phyloP scores from a whole-genome alignment of 2,888 invertebrate genomes.

The Agrotis ipsilon region DNA sequence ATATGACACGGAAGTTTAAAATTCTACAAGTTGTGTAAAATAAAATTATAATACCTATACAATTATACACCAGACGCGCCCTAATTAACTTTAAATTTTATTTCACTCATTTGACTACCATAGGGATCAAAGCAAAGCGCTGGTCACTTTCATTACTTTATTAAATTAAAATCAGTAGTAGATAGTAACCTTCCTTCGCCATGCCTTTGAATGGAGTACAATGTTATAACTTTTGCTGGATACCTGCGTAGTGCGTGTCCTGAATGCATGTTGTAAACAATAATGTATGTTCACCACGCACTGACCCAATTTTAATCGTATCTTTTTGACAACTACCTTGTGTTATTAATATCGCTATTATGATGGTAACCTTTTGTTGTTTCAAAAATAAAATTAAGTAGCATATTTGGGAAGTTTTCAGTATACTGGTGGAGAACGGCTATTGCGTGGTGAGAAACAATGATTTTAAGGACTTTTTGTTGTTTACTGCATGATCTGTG shows the following conservation, averaged over 20 bases:
- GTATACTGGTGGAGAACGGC: neutral
- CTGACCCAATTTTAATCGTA: conserved; percentile 35
- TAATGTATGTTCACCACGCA: conserved; percentile 46
- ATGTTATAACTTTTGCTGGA: conserved; percentile 23
- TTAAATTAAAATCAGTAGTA: conserved; percentile 30
- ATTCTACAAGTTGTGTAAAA: neutral
- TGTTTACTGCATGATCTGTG: neutral
- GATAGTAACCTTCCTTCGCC: neutral
- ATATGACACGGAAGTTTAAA: neutral
- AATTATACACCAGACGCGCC: neutral
- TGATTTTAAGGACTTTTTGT: neutral
- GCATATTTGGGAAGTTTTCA: neutral
- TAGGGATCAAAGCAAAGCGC: conserved; percentile 9
- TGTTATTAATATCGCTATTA: conserved; percentile 11
- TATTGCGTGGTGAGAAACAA: neutral
- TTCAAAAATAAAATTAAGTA: neutral
- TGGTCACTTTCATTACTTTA: conserved; percentile 5
- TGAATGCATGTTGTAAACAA: conserved; percentile 36
- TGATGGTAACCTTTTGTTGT: neutral
- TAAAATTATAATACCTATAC: too few relatives aligned
- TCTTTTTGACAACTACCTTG: conserved; percentile 29
- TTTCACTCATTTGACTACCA: neutral
- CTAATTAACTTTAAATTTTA: neutral
- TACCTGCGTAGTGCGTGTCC: conserved; percentile 44
- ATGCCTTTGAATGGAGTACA: conserved; percentile 29